phyloP scores from a whole-genome alignment of 2,797 vertebrate species.

The Ctenopoma kingsleyae region DNA sequence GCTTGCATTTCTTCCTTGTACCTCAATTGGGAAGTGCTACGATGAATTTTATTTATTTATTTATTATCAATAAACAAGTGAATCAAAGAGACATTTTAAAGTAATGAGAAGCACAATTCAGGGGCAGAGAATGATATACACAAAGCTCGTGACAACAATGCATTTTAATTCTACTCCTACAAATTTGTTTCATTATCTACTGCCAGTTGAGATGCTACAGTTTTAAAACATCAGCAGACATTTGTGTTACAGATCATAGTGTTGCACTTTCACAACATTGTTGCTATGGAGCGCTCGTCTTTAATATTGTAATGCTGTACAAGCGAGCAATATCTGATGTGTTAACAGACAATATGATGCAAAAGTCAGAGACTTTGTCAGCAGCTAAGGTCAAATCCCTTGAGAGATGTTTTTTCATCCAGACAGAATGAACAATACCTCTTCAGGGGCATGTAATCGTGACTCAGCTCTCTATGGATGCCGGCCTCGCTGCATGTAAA shows the following conservation, averaged over 20 bases:
- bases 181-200: background rate
- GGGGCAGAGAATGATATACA: background rate
- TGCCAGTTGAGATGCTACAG: background rate
- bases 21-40: background rate
- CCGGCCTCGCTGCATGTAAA: slow-evolving; percentile 64
- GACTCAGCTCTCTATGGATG: slow-evolving; percentile 65
- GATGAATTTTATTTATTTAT: too few relatives aligned
- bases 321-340: slow-evolving; percentile 31
- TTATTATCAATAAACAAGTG: too few relatives aligned
- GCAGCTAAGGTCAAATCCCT: slow-evolving; percentile 70
- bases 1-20: background rate
- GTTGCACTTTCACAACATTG: background rate
- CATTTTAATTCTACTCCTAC: background rate
- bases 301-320: slow-evolving; percentile 14
- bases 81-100: too few relatives aligned
- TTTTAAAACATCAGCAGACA: too few relatives aligned
- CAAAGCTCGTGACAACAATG: background rate
- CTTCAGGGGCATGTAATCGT: slow-evolving; percentile 66
- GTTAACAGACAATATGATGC: slow-evolving; percentile 62
- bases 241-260: background rate
- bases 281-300: background rate
- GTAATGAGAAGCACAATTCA: background rate
- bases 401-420: slow-evolving; percentile 68
- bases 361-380: slow-evolving; percentile 77
- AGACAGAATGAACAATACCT: slow-evolving; percentile 71